A percentile compares a stretch with the other conserved stretches of the same genome.
These are phyloP conservation scores for Papilio elwesi DNA, from an alignment of 2,888 invertebrate species.

Conservation along the genomic window DNA sequence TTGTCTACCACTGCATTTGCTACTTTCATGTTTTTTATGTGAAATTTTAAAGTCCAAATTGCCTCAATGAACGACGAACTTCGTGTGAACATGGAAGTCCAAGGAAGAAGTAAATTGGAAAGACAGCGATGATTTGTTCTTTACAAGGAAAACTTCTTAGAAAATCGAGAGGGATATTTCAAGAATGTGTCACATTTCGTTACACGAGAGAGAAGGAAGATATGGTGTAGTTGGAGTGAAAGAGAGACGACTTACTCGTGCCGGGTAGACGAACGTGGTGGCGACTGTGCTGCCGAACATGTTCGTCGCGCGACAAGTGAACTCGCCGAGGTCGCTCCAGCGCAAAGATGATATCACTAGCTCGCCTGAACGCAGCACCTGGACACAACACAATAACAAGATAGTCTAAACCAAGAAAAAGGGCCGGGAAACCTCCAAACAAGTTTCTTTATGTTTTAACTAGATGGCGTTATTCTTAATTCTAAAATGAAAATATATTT, in stretches of 20 bases:
- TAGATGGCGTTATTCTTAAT: not conserved
- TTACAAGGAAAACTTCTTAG: no score
- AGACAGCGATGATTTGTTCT: no score
- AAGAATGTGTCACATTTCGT: not conserved
- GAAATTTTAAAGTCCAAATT: no score
- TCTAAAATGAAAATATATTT: no score
- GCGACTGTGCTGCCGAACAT: conserved; percentile 83
- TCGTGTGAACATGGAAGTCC: no score
- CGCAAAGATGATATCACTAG: conserved; percentile 88
- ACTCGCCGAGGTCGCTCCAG: conserved; percentile 94
- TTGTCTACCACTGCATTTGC: no score
- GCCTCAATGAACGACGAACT: no score
- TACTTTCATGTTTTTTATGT: no score
- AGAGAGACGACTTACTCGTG: conserved; percentile 69
- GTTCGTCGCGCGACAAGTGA: conserved; percentile 89
- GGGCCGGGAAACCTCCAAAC: no score
- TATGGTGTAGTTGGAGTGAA: not conserved
- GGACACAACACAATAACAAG: conserved; percentile 23
- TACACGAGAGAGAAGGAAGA: not conserved
- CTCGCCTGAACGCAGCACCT: conserved; percentile 89
- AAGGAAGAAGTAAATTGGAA: no score
- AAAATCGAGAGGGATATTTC: no score
- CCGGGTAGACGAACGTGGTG: conserved; percentile 90
- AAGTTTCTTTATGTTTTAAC: not conserved
- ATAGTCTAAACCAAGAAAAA: not conserved